Evolutionary conservation across 64 coral and sea anemone species (phyloP).

Genomic region (Stichodactyla helianthus): DNA sequence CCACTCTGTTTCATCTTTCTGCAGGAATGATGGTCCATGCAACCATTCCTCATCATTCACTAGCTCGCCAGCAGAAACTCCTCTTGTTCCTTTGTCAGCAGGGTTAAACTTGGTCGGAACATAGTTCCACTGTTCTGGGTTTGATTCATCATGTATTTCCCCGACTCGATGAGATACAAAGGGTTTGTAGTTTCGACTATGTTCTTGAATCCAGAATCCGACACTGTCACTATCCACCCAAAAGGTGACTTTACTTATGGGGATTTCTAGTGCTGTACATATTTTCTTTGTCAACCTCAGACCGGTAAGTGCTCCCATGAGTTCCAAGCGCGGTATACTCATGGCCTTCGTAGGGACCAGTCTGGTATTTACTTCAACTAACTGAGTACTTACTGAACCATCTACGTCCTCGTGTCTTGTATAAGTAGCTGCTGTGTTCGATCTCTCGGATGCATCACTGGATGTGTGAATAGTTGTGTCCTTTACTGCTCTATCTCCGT

Average conservation of each 20-base stretch:
- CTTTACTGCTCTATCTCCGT: conserved; percentile 7
- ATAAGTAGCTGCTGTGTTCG: conserved; percentile 45
- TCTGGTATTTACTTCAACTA: conserved; percentile 44
- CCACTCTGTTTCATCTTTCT: conserved; percentile 21
- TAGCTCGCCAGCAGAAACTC: conserved; percentile 36
- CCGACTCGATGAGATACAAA: conserved; percentile 53
- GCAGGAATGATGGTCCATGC: conserved; percentile 37
- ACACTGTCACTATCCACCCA: conserved; percentile 27
- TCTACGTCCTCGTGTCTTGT: conserved; percentile 21
- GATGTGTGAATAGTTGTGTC: conserved; percentile 45
- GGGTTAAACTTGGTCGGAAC: conserved; percentile 49
- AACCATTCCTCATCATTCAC: conserved; percentile 17
- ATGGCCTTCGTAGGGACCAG: conserved; percentile 45
- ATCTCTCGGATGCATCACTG: conserved; percentile 38
- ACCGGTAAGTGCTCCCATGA: conserved; percentile 40
- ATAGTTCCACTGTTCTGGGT: conserved; percentile 54
- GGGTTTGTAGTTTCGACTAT: conserved; percentile 16
- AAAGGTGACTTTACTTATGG: neutral
- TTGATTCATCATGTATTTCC: conserved; percentile 56
- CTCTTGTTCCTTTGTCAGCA: conserved; percentile 40
- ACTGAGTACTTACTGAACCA: conserved; percentile 18
- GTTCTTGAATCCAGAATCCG: conserved; percentile 22
- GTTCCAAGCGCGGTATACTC: conserved; percentile 24
- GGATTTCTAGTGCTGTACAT: conserved; percentile 22
- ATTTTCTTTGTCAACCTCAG: conserved; percentile 31